Evolutionary conservation across 1,140 invertebrate genomes (phyloP).

Genomic region (Leptonema lineaticorne): DNA sequence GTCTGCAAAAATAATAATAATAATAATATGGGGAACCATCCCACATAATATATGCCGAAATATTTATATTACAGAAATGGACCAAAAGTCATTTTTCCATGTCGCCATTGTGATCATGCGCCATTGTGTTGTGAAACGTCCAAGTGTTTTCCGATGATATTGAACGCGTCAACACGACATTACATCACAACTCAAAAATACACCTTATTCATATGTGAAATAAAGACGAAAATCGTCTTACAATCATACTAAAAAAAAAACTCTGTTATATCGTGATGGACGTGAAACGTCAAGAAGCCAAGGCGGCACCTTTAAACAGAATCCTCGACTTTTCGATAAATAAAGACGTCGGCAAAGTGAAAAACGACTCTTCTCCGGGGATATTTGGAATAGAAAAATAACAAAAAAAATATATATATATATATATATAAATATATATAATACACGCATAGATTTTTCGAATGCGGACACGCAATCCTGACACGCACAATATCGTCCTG

Average conservation of each 20-base stretch:
- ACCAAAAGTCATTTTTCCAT: conserved; percentile 37
- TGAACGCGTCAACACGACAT: conserved; percentile 35
- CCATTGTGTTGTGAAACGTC: conserved; percentile 9
- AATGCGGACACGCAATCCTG: conserved; percentile 26
- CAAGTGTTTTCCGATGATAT: conserved; percentile 31
- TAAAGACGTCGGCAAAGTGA: conserved; percentile 36
- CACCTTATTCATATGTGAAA: not conserved
- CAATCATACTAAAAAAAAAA: no score
- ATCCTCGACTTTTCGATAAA: conserved; percentile 35
- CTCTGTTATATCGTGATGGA: no score
- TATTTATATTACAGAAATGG: conserved; percentile 37
- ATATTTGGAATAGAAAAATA: no score
- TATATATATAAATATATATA: no score
- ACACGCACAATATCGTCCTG: conserved; percentile 31
- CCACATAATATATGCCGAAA: conserved; percentile 36
- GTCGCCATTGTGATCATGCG: conserved; percentile 29
- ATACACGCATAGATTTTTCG: no score
- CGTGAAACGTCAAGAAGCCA: conserved; percentile 35
- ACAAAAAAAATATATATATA: conserved; percentile 30
- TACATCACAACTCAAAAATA: not conserved
- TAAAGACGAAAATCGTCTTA: no score
- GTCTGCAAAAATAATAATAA: not conserved
- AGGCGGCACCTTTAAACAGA: conserved; percentile 36
- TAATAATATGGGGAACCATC: not conserved
- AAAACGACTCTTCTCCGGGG: conserved; percentile 28